phyloP scores from a whole-genome alignment of 2,888 invertebrate species.

The Torymus texanus region DNA sequence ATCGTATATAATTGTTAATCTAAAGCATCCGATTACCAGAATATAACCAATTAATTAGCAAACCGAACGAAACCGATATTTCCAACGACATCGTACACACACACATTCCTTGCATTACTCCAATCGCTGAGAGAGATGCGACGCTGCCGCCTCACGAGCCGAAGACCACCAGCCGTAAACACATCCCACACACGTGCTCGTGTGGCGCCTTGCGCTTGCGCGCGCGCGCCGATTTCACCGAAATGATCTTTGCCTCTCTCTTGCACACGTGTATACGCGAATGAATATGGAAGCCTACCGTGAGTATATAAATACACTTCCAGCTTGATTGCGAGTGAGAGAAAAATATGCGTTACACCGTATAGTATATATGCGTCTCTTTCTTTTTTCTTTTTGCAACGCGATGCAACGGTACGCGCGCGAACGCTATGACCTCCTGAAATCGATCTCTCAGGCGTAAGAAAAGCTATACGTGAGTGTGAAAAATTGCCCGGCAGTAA shows the following conservation, averaged over 20 bases:
- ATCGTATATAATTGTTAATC: too few species aligned
- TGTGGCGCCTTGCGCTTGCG: constrained; percentile 33
- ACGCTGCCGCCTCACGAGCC: too few species aligned
- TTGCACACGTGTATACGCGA: background rate
- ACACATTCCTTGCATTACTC: too few species aligned
- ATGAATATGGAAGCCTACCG: background rate
- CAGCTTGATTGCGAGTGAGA: constrained; percentile 30
- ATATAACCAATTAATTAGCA: too few species aligned
- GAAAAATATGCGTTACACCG: too few species aligned
- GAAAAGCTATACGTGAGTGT: background rate
- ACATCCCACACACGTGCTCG: constrained; percentile 1
- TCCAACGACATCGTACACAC: too few species aligned
- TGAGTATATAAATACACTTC: constrained; percentile 45
- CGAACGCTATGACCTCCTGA: constrained; percentile 33
- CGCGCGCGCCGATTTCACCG: constrained; percentile 33
- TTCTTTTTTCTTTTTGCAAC: too few species aligned
- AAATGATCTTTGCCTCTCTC: constrained; percentile 11
- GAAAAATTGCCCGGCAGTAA: constrained; percentile 38
- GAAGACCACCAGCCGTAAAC: background rate
- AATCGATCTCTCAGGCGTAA: constrained; percentile 34
- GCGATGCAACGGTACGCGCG: background rate
- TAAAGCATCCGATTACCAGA: too few species aligned
- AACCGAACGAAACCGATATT: too few species aligned
- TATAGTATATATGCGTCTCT: too few species aligned
- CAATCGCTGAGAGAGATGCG: too few species aligned